These are phyloP conservation scores for Actenoides lindsayi DNA, from an alignment of 2,113 vertebrate genomes.

Conservation along the genomic window DNA sequence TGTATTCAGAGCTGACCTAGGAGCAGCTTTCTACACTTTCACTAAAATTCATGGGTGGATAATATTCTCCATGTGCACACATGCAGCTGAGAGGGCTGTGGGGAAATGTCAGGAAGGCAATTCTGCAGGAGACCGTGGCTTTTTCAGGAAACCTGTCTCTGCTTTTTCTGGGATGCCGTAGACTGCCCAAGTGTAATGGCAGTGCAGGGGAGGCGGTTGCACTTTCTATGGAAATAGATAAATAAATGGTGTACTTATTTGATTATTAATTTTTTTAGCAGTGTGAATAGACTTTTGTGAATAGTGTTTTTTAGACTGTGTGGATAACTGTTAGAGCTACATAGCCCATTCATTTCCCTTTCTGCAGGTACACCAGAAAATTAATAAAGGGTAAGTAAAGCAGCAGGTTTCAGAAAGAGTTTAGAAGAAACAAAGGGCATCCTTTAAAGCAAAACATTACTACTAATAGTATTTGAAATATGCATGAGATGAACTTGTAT, in stretches of 20 bases:
- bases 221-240: neutral
- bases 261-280: neutral
- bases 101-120: neutral
- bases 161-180: neutral
- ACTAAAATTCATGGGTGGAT: neutral
- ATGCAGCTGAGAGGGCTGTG: neutral
- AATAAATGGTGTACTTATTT: neutral
- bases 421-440: neutral
- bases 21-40: neutral
- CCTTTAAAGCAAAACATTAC: neutral
- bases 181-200: neutral
- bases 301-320: no score
- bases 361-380: neutral
- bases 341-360: neutral
- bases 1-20: neutral
- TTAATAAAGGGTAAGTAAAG: neutral
- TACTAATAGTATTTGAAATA: neutral
- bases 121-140: neutral
- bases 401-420: neutral
- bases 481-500: neutral
- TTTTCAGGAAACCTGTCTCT: neutral
- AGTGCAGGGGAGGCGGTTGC: neutral
- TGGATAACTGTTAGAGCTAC: neutral
- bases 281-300: no score
- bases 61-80: neutral